Evolutionary conservation across 2,797 vertebrate species (phyloP), one percentile per base, ranked within the genome.

Genomic region (Columba guinea): DNA sequence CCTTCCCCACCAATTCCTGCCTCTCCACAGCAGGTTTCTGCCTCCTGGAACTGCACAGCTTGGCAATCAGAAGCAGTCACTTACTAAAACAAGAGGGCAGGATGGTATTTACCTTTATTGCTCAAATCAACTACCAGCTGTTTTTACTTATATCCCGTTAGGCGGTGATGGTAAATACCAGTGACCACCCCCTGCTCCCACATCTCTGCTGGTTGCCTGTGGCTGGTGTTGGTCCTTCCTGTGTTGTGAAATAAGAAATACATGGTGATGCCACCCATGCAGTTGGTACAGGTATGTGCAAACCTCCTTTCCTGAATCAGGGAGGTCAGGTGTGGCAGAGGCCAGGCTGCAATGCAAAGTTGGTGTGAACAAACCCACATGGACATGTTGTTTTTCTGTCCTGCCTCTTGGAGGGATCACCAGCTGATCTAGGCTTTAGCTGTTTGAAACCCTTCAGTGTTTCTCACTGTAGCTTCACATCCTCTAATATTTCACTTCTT

Each of bases 301-400:
- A 60, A 24, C 34, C 11, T 4, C 26, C 37, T 30, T 13, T 26
- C 34, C 44, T 20, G 46, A 46, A 49, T 14, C 28, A 17, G 37
- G 35, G 27, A 39, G 22, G 13, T 0, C 32, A 21, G 35, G 13
- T 28, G 15, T 0, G 35, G n/a, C 3, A 30, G 24, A 56, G 20
- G 32, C 5, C 32, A 11, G 24, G 62, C 13, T 76, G 37, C 9
- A 30, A 6, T 0, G 1, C 22, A 8, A 51, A 51, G 12, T 15
- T 2, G 2, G 9, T 3, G 8, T 6, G 28, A 15, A 17, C 18
- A 60, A 67, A n/a, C 9, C 41, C 35, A 10, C 2, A 2, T 0
- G 9, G 71, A 46, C 7, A 2, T 1, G 0, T 2, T 21, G 6
- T 7, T 28, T 32, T 32, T 62, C 49, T 53, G 13, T 9, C 27